These are phyloP conservation scores for Oscheius sp. DNA, from an alignment of 2,888 invertebrate genomes.

Conservation along the genomic window DNA sequence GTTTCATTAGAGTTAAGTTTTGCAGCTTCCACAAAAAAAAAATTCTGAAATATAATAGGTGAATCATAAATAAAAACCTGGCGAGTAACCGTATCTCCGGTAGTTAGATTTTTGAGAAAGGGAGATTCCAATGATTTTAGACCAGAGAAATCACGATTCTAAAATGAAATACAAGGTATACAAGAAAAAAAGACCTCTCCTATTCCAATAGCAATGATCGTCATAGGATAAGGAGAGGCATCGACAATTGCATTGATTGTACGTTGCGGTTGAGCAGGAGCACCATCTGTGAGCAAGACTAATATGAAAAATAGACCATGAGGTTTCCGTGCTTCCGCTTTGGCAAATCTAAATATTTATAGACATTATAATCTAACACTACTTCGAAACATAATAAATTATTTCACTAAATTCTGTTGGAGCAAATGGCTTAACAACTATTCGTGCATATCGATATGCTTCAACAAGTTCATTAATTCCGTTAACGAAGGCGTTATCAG, in stretches of 20 bases:
- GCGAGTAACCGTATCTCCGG: slow-evolving; percentile 38
- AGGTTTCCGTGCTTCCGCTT: slow-evolving; percentile 51
- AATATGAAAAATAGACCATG: slow-evolving; percentile 59
- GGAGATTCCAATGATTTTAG: slow-evolving; percentile 43
- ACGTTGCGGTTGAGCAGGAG: slow-evolving; percentile 38
- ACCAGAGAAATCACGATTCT: slow-evolving; percentile 37
- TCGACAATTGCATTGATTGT: slow-evolving; percentile 59
- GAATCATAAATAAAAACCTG: slow-evolving; percentile 32
- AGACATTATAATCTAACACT: slow-evolving; percentile 31
- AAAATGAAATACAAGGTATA: background rate
- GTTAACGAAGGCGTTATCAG: slow-evolving; percentile 52
- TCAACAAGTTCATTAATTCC: slow-evolving; percentile 74
- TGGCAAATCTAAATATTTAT: slow-evolving; percentile 57
- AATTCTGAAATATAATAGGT: slow-evolving; percentile 34
- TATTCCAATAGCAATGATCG: slow-evolving; percentile 57
- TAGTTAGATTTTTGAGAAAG: slow-evolving; percentile 45
- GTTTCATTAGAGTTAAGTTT: slow-evolving; percentile 32
- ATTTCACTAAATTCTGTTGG: slow-evolving; percentile 77
- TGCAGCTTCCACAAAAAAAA: slow-evolving; percentile 34
- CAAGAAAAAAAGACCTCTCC: slow-evolving; percentile 30
- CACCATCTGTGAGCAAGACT: slow-evolving; percentile 65
- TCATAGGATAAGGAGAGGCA: slow-evolving; percentile 60
- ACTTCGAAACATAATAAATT: slow-evolving; percentile 74
- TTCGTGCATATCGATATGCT: slow-evolving; percentile 74
- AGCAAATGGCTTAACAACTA: slow-evolving; percentile 74